Evolutionary conservation across 2,113 vertebrate species (phyloP), one percentile per base, ranked within the genome.

Genomic region (Ictalurus furcatus): DNA sequence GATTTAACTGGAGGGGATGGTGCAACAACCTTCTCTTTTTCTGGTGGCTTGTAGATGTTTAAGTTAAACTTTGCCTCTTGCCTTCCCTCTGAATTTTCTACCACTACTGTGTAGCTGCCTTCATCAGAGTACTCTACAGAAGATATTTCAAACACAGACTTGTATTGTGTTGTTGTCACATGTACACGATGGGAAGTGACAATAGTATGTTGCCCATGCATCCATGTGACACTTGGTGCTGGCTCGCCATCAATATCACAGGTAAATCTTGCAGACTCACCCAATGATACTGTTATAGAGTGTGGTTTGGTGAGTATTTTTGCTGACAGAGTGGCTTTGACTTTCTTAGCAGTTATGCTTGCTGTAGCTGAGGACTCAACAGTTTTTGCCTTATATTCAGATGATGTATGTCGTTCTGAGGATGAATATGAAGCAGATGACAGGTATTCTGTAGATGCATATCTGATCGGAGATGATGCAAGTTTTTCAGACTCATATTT

Each of bases 191-290:
- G 93, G 0, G 97, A 97, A 71, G 97, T 95, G 71, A 96, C 92
- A 69, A 99, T 90, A 28, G 92, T 92, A 92, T 94, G 95, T 89
- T 95, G 95, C 74, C 95, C 94, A 34, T 93, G 96, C 87, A 96
- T 90, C 98, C 98, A 99, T 19, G 95, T 98, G 83, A 98, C 97
- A 87, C 91, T 95, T 85, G 98, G 97, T 91, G 96, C 95, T 63
- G 98, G 98, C 40, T 99, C 97, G 1, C 98, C 98, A 88, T 99
- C 98, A 14, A 97, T 97, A 6, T 99, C 98, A 81, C 98, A 99
- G 86, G 96, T 96, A 94, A 99, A 99, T 92, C 95, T 96, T 34
- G 95, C 98, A 13, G 95, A 94, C 54, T 99, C 98, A 5, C 98
- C 98, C 94, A 97, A 96, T 37, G 94, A 92, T 80, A 98, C 95